Base-by-base conservation (phyloP, 2,797 vertebrate genomes). In the Sternarchorhynchus goeldii region DNA sequence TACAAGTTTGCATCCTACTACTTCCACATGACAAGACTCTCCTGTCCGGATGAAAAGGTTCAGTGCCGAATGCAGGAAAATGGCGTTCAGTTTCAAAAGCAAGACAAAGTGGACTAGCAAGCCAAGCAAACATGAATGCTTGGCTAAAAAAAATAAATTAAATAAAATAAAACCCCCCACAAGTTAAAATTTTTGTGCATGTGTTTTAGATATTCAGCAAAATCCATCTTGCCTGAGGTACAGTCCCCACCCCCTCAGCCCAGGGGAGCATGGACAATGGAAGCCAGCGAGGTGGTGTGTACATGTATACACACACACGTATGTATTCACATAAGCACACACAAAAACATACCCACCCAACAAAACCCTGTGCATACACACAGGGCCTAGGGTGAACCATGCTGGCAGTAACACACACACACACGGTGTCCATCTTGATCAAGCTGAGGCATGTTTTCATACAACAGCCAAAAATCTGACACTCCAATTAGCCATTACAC, bases 31-130 rank as follows among this genome's bases (percentile, higher is more conserved):
- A n/a, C 25, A 25, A 25, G 25, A 25, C 25, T 7, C 36, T 39
- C 36, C 36, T 39, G 36, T 39, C 36, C 2, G 73, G 70, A 56
- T 53, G 66, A 34, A 72, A 57, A 50, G 66, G 62, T 57, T 66
- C 36, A 21, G 60, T 14, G 57, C 25, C 3, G 16, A 60, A 34
- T 18, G 16, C 31, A 31, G 34, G 60, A 16, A 39, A 34, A 34
- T 3, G 36, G 62, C 50, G 41, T 78, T 73, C 70, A 39, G 16
- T 34, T 56, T 56, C 21, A 10, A 39, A 8, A 57, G 14, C 8
- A 32, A 10, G 3, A 56, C n/a, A 32, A 34, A 21, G 25, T 3
- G 31, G 10, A 14, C 45, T 12, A 2, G 10, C 45, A 10, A 50
- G 45, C 45, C 45, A 1, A 50, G 45, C 45, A 50, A 50, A 14